Conservation (phyloP, 2,888 invertebrate genomes). For the Tenthredo mesomela region DNA sequence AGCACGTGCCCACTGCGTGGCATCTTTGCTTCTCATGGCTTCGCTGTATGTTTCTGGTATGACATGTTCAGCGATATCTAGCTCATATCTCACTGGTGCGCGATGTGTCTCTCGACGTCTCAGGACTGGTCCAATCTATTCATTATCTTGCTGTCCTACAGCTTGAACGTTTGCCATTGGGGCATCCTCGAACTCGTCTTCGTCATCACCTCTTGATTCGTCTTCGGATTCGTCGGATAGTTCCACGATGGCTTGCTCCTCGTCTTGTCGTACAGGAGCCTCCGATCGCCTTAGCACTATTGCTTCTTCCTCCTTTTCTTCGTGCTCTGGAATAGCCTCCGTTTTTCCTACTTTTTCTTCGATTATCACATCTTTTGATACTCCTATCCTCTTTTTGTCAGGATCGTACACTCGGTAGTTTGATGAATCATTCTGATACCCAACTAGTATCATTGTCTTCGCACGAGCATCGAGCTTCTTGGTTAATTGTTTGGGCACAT, state of each 20-base stretch:
- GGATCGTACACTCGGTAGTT: no score
- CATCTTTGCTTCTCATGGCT: slow-evolving; percentile 21
- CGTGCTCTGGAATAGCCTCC: slow-evolving; percentile 48
- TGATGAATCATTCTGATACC: no score
- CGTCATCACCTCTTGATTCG: background rate
- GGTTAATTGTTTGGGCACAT: no score
- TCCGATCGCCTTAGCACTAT: background rate
- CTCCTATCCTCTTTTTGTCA: no score
- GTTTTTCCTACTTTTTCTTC: background rate
- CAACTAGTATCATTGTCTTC: no score
- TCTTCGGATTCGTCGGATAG: no score
- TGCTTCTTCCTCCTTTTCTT: background rate
- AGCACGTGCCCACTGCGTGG: slow-evolving; percentile 53
- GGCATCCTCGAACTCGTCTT: background rate
- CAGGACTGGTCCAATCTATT: background rate
- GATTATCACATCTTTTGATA: no score
- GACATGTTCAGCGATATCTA: slow-evolving; percentile 47
- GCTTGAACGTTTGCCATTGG: background rate
- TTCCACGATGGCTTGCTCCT: slow-evolving; percentile 2
- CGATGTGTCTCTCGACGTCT: slow-evolving; percentile 18
- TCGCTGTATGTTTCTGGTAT: slow-evolving; percentile 38
- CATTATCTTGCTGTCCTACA: background rate
- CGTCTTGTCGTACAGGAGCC: background rate
- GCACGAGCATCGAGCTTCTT: no score
- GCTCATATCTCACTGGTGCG: background rate